Evolutionary conservation across 2,113 vertebrate species (phyloP).

Genomic region (Hippolais icterina): DNA sequence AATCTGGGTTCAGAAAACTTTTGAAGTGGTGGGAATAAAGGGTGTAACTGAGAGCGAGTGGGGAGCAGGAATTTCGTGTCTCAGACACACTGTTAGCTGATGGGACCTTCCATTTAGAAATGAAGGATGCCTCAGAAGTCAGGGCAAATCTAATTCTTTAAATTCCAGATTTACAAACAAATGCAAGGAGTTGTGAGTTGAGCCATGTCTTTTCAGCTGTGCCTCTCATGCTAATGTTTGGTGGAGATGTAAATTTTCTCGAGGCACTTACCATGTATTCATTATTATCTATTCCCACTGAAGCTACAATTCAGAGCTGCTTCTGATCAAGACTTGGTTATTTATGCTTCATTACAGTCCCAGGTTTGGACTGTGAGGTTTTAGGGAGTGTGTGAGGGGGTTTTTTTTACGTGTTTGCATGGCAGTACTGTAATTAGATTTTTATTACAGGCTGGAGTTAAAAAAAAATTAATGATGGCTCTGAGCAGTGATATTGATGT

Average conservation of each 20-base stretch:
- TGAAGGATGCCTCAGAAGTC: neutral
- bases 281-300: neutral
- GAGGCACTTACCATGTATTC: neutral
- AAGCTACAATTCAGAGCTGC: neutral
- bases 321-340: neutral
- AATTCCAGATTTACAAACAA: neutral
- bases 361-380: neutral
- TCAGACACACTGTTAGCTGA: neutral
- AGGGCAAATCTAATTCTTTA: neutral
- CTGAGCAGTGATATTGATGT: neutral
- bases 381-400: neutral
- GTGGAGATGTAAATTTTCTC: neutral
- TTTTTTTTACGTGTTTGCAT: neutral
- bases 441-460: neutral
- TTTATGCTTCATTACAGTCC: neutral
- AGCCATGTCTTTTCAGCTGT: neutral
- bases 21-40: neutral
- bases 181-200: neutral
- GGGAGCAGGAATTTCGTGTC: neutral
- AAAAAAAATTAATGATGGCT: neutral
- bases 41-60: neutral
- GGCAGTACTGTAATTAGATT: neutral
- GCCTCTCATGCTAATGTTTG: neutral
- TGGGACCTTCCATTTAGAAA: neutral
- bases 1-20: neutral